Evolutionary conservation across 2,113 vertebrate species (phyloP).

Genomic region (Aplodontia rufa): DNA sequence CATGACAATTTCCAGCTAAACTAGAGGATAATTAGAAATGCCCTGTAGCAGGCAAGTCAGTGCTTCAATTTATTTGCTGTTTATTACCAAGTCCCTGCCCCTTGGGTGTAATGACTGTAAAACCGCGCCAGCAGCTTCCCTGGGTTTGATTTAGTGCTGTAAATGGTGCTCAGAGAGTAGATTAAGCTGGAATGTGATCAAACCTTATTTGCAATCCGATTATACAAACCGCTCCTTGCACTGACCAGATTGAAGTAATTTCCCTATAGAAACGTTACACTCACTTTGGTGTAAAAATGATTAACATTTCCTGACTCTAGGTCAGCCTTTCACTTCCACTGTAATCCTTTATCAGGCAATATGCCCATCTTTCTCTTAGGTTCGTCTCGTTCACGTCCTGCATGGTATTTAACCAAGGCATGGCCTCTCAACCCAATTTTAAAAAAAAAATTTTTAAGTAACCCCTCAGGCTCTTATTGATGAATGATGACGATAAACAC

Average conservation of each 20-base stretch:
- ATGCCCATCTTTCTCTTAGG: conserved; percentile 82
- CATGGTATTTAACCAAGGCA: conserved; percentile 79
- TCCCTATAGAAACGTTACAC: conserved; percentile 93
- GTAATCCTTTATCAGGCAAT: conserved; percentile 86
- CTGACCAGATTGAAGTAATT: conserved; percentile 94
- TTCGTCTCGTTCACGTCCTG: conserved; percentile 70
- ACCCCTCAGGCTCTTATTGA: conserved; percentile 74
- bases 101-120: conserved; percentile 93
- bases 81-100: conserved; percentile 94
- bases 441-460: not conserved
- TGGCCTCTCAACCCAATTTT: conserved; percentile 69
- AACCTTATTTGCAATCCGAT: conserved; percentile 99
- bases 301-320: conserved; percentile 91
- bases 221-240: conserved; percentile 95
- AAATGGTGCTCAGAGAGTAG: conserved; percentile 94
- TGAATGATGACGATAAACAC: conserved; percentile 82
- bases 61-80: conserved; percentile 96
- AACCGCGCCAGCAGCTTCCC: conserved; percentile 91
- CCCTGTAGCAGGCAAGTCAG: conserved; percentile 95
- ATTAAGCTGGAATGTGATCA: conserved; percentile 98
- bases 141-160: conserved; percentile 93
- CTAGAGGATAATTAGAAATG: conserved; percentile 97
- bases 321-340: conserved; percentile 87
- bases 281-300: conserved; percentile 93
- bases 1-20: conserved; percentile 89